These are phyloP conservation scores for Murina feae DNA, from an alignment of 2,113 vertebrate genomes.

Conservation along the genomic window DNA sequence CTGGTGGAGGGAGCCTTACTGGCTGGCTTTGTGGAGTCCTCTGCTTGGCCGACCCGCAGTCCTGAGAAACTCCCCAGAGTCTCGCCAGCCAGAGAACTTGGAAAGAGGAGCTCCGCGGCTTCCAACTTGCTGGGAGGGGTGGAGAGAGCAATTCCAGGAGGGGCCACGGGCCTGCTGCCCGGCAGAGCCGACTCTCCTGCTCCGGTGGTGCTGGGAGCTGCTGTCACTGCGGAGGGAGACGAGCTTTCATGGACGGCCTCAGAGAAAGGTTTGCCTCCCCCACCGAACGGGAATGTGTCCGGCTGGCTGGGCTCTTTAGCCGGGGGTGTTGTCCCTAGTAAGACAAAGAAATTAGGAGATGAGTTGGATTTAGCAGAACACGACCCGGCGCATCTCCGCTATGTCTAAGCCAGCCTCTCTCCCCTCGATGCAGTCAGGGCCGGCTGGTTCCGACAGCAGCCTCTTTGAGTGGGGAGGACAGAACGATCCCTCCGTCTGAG, in stretches of 20 bases:
- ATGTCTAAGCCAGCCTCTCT: background rate
- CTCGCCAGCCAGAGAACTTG: slow-evolving; percentile 83
- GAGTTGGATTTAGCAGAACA: background rate
- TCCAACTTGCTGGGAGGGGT: slow-evolving; percentile 77
- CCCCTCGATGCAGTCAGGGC: background rate
- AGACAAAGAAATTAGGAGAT: slow-evolving; percentile 21
- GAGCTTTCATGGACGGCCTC: slow-evolving; percentile 77
- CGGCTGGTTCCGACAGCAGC: background rate
- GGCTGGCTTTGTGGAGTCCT: slow-evolving; percentile 82
- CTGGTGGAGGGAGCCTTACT: slow-evolving; percentile 63
- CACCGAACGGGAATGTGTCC: slow-evolving; percentile 79
- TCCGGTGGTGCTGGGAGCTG: slow-evolving; percentile 65
- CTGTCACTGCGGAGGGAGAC: slow-evolving; percentile 74
- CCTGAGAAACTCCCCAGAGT: slow-evolving; percentile 94
- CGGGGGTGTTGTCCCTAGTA: slow-evolving; percentile 59
- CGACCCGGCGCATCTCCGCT: background rate
- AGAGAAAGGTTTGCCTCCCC: slow-evolving; percentile 78
- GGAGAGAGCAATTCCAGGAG: slow-evolving; percentile 57
- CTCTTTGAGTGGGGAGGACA: background rate
- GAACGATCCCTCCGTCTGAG: fast-evolving
- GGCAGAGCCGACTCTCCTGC: slow-evolving; percentile 67
- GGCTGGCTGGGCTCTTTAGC: slow-evolving; percentile 80
- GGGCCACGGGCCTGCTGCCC: slow-evolving; percentile 46
- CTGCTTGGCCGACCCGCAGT: slow-evolving; percentile 89
- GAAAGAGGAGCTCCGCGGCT: slow-evolving; percentile 75